A percentile compares a stretch with the other conserved stretches of the same genome.
These are phyloP conservation scores for Jacana jacana DNA, from an alignment of 2,113 vertebrate genomes.

Conservation along the genomic window DNA sequence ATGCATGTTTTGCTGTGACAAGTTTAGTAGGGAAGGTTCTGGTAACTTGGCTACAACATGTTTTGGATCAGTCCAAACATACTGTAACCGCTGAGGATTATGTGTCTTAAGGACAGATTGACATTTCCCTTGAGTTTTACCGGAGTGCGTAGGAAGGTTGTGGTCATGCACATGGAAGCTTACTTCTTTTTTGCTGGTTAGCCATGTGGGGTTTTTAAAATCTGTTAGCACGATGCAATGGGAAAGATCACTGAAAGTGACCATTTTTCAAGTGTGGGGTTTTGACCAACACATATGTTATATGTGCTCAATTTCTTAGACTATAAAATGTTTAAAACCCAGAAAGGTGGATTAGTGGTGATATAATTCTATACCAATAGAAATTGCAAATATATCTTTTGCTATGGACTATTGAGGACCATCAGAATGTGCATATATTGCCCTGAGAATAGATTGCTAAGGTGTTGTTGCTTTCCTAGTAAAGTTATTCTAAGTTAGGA, in stretches of 20 bases:
- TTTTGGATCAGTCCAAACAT: background rate
- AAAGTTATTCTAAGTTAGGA: background rate
- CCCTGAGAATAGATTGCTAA: background rate
- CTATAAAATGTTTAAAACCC: background rate
- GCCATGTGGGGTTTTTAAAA: rapidly evolving
- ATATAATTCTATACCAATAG: background rate
- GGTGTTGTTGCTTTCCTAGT: background rate
- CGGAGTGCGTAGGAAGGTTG: background rate
- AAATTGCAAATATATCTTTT: background rate
- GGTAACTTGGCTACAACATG: background rate
- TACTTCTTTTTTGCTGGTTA: background rate
- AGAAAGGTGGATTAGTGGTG: background rate
- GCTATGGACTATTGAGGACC: rapidly evolving
- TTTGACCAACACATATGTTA: background rate
- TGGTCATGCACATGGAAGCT: background rate
- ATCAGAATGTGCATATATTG: background rate
- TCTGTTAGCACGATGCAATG: background rate
- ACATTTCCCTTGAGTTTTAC: background rate
- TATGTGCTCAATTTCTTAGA: background rate
- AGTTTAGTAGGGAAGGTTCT: background rate
- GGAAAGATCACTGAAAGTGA: background rate
- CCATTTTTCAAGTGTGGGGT: background rate
- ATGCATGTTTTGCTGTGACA: background rate
- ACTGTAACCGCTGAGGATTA: background rate
- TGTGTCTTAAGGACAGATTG: background rate